phyloP scores from a whole-genome alignment of 2,113 vertebrate species.

The Caretta caretta region DNA sequence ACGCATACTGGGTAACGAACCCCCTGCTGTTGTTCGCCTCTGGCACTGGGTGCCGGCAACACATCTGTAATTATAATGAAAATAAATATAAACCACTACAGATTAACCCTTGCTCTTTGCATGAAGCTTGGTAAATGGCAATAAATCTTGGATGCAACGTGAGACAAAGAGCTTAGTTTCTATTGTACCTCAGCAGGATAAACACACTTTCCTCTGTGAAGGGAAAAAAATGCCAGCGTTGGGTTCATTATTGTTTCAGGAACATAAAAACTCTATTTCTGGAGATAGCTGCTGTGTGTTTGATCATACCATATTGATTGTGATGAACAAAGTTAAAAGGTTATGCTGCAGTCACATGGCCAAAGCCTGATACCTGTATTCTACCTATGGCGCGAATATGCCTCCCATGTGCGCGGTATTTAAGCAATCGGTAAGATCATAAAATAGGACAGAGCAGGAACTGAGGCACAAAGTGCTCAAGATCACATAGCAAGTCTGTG shows the following conservation, averaged over 20 bases:
- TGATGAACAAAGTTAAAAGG: background rate
- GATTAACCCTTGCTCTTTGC: conserved; percentile 41
- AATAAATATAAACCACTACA: background rate
- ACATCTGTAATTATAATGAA: background rate
- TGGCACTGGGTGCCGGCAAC: no score
- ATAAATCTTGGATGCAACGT: background rate
- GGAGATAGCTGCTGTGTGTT: conserved; percentile 1
- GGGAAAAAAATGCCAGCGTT: conserved; percentile 45
- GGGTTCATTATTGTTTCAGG: conserved; percentile 42
- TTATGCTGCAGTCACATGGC: background rate
- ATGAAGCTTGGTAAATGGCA: conserved; percentile 25
- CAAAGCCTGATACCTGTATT: rapidly evolving
- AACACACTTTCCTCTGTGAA: background rate
- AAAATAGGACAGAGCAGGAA: background rate
- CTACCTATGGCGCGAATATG: rapidly evolving
- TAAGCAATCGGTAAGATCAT: background rate
- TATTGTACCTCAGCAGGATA: conserved; percentile 1
- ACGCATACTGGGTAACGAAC: no score
- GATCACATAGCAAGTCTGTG: background rate
- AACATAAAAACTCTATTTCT: background rate
- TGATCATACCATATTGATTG: background rate
- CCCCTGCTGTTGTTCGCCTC: no score
- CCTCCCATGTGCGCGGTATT: background rate
- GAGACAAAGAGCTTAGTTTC: conserved; percentile 42
- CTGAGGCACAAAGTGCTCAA: background rate